Evolutionary conservation across 2,797 vertebrate species (phyloP).

Genomic region (Alfaro cultratus): DNA sequence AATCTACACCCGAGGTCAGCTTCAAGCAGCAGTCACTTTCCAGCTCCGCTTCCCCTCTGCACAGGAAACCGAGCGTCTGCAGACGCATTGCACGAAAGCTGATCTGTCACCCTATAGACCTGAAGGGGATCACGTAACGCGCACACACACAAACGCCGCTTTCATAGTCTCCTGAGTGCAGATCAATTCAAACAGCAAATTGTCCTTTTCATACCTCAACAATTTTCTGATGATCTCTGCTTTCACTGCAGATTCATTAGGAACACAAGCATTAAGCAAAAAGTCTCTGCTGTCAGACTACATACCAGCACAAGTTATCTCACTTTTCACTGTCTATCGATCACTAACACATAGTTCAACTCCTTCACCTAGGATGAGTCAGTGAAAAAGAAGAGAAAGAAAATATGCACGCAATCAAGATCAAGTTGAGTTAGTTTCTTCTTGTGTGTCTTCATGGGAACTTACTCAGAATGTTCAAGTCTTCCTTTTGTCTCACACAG

Average conservation of each 20-base stretch:
- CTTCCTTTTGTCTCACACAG: not conserved
- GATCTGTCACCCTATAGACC: conserved; percentile 54
- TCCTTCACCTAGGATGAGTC: conserved; percentile 38
- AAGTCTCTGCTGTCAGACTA: conserved; percentile 1
- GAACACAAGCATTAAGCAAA: conserved; percentile 26
- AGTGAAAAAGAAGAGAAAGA: conserved; percentile 8
- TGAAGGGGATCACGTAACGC: conserved; percentile 27
- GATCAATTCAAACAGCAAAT: conserved; percentile 66
- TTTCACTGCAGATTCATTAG: conserved; percentile 36
- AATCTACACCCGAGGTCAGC: conserved; percentile 46
- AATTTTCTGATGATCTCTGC: conserved; percentile 55
- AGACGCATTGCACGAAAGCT: conserved; percentile 33
- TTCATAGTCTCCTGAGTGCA: conserved; percentile 4
- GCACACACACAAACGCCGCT: conserved; percentile 16
- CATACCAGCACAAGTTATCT: conserved; percentile 3
- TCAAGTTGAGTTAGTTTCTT: conserved; percentile 7
- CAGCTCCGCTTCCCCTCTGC: conserved; percentile 48
- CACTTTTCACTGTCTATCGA: conserved; percentile 20
- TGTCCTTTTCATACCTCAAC: conserved; percentile 61
- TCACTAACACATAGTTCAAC: conserved; percentile 24
- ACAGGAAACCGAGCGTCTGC: conserved; percentile 45
- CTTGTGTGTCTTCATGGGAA: conserved; percentile 17
- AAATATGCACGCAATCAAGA: not conserved
- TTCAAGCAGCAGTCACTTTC: conserved; percentile 39
- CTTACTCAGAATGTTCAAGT: not conserved